phyloP scores from a whole-genome alignment of 2,888 invertebrate species.

The Ischnura elegans region DNA sequence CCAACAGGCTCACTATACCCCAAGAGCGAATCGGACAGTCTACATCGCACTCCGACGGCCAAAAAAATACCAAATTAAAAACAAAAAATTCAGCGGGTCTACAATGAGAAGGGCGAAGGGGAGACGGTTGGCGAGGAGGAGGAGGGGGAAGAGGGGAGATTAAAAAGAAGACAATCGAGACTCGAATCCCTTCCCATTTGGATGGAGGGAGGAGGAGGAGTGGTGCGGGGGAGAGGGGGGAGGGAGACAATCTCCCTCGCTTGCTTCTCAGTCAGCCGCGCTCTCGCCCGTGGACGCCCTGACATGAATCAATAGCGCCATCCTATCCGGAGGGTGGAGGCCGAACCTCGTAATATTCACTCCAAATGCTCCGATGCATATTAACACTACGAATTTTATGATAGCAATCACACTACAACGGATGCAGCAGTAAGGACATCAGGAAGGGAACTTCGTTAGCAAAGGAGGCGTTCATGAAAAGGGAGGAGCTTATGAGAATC shows the following conservation, averaged over 20 bases:
- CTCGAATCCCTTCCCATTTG: neutral
- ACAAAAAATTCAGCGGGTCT: neutral
- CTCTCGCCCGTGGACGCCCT: neutral
- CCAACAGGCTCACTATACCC: too few species aligned
- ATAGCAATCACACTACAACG: too few species aligned
- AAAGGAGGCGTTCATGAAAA: too few species aligned
- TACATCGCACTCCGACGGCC: neutral
- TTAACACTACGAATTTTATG: too few species aligned
- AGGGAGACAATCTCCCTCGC: neutral
- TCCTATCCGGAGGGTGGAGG: conserved; percentile 10
- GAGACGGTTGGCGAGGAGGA: neutral
- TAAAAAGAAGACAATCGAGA: neutral
- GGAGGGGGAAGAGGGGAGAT: neutral
- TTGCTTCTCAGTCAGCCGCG: neutral
- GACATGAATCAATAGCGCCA: conserved; percentile 65
- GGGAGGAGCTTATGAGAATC: too few species aligned
- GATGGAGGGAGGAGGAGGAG: neutral
- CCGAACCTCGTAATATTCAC: conserved; percentile 30
- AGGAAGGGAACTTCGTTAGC: too few species aligned
- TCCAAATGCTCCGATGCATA: too few species aligned
- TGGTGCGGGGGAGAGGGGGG: neutral
- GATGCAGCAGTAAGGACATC: too few species aligned
- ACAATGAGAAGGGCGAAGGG: neutral
- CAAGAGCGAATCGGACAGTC: neutral
- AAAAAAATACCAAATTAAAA: neutral